Base-by-base conservation (phyloP, 2,888 invertebrate species). In the Spatulosminthurus flaviceps region DNA sequence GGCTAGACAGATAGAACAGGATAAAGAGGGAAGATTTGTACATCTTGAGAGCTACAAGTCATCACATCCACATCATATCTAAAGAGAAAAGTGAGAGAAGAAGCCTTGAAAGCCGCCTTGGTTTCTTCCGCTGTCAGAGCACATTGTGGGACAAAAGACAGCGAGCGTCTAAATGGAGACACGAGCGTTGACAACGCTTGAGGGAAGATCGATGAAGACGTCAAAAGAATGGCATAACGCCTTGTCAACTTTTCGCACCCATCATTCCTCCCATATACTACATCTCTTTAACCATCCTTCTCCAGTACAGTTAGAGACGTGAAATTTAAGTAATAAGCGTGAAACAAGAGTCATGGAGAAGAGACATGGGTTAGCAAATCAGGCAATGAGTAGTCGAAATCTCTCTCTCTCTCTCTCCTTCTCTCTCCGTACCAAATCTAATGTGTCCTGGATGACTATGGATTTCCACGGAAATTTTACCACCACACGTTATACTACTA, bases 71-170 rank as follows among this genome's bases (percentile, higher is more conserved):
- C 66, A 76, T 66, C 41, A 42, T 41, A 75, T 64, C 19, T 21
- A 67, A 64, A 26, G 7, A 26, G 64, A 22, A n/a, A 21, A 60
- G 21, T 19, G 13, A 51, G 28, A 28, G 64, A 73, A 51, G 51
- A 42, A 76, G 64, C 24, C 41, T 34, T 66, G 76, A 76, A 76
- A 76, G 64, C 72, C 79, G 79, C 79, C 75, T 83, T 82, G 82
- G 82, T 81, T 83, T 81, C 84, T 85, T 85, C 85, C 85, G 83
- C 85, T 85, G 85, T 85, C 85, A 84, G 82, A 79, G 83, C 81
- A 79, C 67, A 85, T 85, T 82, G 81, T 77, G 73, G 77, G 75
- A 64, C 71, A 81, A 79, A 66, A 79, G 71, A 66, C 67, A 74
- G 64, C 22, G 61, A 69, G 64, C 66, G 75, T 61, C 43, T 70